Percentiles rank a stretch among this genome's conserved stretches.
Conservation (phyloP, 2,113 vertebrate genomes). For the cattle (Bos taurus) region ARS-UCD2.0 NC_037332.1:27357001-27357500, state of each 20-base stretch:
- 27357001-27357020: not conserved
- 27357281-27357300: not conserved
- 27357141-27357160: not conserved
- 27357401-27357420: not conserved
- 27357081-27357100: not conserved
- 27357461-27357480: not conserved
- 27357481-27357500: not conserved
- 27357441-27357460: not conserved
- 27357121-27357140: fast-evolving
- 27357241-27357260: not conserved
- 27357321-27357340: not conserved
- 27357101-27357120: not conserved
- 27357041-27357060: not conserved
- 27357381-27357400: not conserved
- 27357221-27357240: not conserved
- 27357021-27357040: not conserved
- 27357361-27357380: not conserved
- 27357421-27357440: not conserved
- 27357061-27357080: not conserved
- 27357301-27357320: not conserved
- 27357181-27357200: not conserved
- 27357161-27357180: not conserved
- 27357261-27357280: not conserved
- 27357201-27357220: not conserved
- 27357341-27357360: not conserved